Conservation (phyloP, 1,140 invertebrate species). For the Riptortus pedestris region DNA sequence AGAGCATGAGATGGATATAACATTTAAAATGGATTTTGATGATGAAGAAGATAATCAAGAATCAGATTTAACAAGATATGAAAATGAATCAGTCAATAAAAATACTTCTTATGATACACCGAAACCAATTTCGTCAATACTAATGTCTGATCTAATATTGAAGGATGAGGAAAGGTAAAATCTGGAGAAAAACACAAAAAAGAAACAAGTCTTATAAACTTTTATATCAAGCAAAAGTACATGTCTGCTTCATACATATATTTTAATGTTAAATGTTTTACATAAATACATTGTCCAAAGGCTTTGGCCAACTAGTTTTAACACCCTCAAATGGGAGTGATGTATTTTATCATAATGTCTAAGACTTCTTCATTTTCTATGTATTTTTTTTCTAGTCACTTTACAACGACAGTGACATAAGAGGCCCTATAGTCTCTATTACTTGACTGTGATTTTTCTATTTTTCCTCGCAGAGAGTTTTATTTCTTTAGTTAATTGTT, state of each 20-base stretch:
- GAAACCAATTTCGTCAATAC: neutral
- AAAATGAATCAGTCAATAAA: slow-evolving; percentile 4
- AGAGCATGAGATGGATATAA: neutral
- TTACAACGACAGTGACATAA: neutral
- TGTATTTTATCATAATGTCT: neutral
- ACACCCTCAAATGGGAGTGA: neutral
- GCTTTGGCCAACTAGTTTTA: neutral
- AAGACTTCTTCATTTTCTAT: slow-evolving; percentile 4
- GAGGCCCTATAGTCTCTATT: neutral
- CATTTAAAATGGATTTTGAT: neutral
- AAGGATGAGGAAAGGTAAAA: slow-evolving; percentile 4
- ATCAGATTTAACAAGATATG: neutral
- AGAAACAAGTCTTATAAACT: neutral
- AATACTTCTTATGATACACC: slow-evolving; percentile 5
- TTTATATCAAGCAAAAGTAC: neutral
- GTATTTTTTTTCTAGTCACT: neutral
- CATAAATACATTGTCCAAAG: slow-evolving; percentile 5
- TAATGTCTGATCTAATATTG: neutral
- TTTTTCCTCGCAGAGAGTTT: slow-evolving; percentile 9
- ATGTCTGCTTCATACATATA: neutral
- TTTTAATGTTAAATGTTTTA: slow-evolving; percentile 2
- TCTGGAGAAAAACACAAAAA: too few species aligned
- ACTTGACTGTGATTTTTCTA: slow-evolving; percentile 8
- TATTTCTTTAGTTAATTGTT: neutral
- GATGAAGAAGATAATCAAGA: neutral